These are phyloP conservation scores for Gallinago media DNA, from an alignment of 2,113 vertebrate species.

Conservation along the genomic window DNA sequence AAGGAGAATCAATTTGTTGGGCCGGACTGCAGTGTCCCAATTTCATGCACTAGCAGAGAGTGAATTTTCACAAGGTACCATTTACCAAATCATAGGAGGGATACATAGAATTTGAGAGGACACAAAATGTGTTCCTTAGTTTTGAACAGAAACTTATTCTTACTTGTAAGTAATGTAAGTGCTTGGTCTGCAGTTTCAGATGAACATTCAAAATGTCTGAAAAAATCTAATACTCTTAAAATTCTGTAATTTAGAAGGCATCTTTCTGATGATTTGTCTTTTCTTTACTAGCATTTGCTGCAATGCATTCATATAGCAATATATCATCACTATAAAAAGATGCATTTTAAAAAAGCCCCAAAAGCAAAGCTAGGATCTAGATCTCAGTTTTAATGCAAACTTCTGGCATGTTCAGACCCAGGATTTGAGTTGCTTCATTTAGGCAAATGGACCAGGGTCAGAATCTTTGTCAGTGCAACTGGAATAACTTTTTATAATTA, in stretches of 20 bases:
- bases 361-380: not conserved
- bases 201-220: not conserved
- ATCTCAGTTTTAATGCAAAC: not conserved
- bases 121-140: not conserved
- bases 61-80: not conserved
- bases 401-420: not conserved
- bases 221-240: not conserved
- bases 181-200: not conserved
- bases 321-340: not conserved
- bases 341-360: not conserved
- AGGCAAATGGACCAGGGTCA: not conserved
- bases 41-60: not conserved
- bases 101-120: not conserved
- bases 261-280: not conserved
- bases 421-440: not conserved
- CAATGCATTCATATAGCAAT: not conserved
- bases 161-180: not conserved
- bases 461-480: conserved; percentile 31
- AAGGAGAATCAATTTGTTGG: not conserved
- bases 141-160: not conserved
- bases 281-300: not conserved
- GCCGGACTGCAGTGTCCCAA: not conserved
- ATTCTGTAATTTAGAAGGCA: not conserved
- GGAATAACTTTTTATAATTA: conserved; percentile 19
- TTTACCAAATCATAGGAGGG: not conserved